These are phyloP conservation scores for Macroglossus sobrinus DNA, from an alignment of 2,113 vertebrate genomes.

Conservation along the genomic window DNA sequence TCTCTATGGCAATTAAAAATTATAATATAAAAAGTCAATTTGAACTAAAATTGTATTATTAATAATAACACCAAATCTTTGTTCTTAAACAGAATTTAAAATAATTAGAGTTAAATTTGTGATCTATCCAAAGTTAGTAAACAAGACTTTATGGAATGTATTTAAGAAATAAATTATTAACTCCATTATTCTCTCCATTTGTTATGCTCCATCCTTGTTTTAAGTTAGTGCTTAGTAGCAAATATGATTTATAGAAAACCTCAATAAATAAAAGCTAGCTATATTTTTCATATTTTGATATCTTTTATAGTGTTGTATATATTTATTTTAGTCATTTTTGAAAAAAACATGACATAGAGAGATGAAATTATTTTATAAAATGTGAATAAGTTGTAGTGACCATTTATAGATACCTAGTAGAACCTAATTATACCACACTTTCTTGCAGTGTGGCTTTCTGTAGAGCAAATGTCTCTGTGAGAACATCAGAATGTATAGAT, in stretches of 20 bases:
- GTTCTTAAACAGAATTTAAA: slow-evolving; percentile 7
- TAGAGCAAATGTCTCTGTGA: not conserved
- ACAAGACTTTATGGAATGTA: not conserved
- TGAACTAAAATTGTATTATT: not conserved
- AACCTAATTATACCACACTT: not conserved
- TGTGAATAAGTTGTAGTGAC: not conserved
- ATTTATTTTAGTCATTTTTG: not conserved
- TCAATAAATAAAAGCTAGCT: not conserved
- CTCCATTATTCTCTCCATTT: not conserved
- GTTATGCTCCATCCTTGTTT: not conserved
- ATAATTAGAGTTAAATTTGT: not conserved
- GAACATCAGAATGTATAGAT: not conserved
- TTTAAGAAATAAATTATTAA: not conserved
- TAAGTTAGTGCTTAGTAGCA: not conserved
- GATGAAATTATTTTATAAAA: not conserved
- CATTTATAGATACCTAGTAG: not conserved
- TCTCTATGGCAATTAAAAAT: not conserved
- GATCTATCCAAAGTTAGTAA: not conserved
- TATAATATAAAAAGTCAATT: not conserved
- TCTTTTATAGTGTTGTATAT: not conserved
- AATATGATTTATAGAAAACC: not conserved
- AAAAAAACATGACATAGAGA: not conserved
- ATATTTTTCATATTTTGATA: not conserved
- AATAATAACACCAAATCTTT: not conserved
- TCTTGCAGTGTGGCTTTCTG: not conserved